These are phyloP conservation scores for Syrrhaptes paradoxus DNA, from an alignment of 2,113 vertebrate genomes.

Conservation along the genomic window DNA sequence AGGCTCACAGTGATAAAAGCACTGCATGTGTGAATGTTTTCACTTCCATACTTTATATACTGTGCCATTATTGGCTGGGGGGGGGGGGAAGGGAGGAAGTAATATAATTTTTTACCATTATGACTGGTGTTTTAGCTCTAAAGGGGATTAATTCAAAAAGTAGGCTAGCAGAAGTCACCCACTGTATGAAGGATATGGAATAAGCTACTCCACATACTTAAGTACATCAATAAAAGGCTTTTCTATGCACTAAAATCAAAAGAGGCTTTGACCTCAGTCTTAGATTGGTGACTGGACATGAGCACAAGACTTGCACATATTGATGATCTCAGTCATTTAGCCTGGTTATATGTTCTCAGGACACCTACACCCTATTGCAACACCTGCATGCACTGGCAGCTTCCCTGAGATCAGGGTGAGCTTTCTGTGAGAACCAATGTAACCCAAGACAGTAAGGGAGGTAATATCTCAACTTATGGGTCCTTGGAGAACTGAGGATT, in stretches of 20 bases:
- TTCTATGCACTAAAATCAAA: background rate
- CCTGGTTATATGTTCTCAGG: background rate
- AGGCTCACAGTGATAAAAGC: background rate
- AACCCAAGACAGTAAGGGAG: fast-evolving
- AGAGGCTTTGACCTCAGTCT: background rate
- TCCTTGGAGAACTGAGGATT: background rate
- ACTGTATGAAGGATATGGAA: background rate
- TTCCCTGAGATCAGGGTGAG: background rate
- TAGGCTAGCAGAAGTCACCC: constrained; percentile 63
- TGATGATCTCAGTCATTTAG: too few species aligned
- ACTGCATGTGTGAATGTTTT: background rate
- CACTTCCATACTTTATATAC: background rate
- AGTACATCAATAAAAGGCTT: background rate
- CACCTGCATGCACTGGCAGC: background rate
- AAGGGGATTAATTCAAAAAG: constrained; percentile 74
- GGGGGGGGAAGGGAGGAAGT: background rate
- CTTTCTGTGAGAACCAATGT: background rate
- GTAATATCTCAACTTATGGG: background rate
- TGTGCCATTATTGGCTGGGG: background rate
- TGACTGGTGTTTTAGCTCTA: constrained; percentile 69
- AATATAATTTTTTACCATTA: constrained; percentile 48
- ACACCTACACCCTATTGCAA: background rate
- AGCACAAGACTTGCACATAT: background rate
- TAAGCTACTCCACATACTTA: background rate
- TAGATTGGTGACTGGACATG: background rate